Evolutionary conservation across 1,140 invertebrate species (phyloP).

Genomic region (Macrotrachela quadricornifera): DNA sequence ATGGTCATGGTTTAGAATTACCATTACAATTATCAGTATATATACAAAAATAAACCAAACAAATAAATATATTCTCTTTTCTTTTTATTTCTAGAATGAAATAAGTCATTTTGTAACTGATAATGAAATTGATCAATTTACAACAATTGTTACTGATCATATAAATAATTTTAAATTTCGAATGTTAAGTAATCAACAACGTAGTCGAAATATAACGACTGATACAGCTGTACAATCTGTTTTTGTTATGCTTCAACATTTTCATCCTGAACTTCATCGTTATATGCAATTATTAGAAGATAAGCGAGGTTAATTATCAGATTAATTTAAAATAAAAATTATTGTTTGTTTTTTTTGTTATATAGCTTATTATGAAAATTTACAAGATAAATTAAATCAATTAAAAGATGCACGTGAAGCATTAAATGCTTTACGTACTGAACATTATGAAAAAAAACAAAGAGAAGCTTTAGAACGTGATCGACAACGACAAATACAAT

Average conservation of each 20-base stretch:
- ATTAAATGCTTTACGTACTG: conserved; percentile 74
- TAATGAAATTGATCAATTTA: conserved; percentile 59
- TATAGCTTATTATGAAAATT: conserved; percentile 56
- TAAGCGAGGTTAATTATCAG: conserved; percentile 40
- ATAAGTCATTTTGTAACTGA: conserved; percentile 45
- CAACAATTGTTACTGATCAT: conserved; percentile 35
- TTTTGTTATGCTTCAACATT: conserved; percentile 81
- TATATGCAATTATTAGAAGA: conserved; percentile 89
- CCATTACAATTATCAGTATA: not conserved
- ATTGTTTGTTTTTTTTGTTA: not conserved
- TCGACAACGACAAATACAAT: conserved; percentile 62
- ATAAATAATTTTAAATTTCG: conserved; percentile 86
- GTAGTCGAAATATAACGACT: conserved; percentile 78
- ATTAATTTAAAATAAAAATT: not conserved
- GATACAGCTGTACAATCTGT: conserved; percentile 89
- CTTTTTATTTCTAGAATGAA: not conserved
- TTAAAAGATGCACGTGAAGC: conserved; percentile 84
- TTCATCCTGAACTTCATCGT: conserved; percentile 73
- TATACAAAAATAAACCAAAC: no score
- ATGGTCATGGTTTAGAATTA: not conserved
- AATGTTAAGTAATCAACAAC: conserved; percentile 87
- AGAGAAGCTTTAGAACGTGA: conserved; percentile 60
- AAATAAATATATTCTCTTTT: not conserved
- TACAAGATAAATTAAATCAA: conserved; percentile 82
- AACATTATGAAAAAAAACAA: conserved; percentile 65